phyloP scores from a whole-genome alignment of 2,888 invertebrate species.

The Chouioia cunea region DNA sequence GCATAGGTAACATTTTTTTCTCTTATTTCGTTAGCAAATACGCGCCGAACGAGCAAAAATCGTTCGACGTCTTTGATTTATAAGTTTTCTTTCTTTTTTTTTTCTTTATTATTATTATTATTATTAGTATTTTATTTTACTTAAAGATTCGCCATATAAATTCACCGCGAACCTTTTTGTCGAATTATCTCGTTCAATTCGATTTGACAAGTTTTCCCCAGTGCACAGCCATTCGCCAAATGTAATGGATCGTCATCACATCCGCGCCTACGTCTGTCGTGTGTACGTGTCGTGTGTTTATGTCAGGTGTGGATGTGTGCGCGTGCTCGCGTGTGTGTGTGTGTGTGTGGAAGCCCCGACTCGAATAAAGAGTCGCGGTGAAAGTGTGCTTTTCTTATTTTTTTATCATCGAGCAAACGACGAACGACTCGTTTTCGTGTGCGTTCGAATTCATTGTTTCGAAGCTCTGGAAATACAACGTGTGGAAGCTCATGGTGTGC shows the following conservation, averaged over 20 bases:
- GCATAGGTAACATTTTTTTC: conserved; percentile 35
- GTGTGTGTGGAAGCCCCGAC: neutral
- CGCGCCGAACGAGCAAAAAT: conserved; percentile 17
- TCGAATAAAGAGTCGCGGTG: too few species aligned
- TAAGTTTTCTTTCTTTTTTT: neutral
- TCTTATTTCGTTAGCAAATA: too few species aligned
- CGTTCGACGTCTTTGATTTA: conserved; percentile 16
- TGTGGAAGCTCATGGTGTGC: too few species aligned
- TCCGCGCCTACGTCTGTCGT: conserved; percentile 24
- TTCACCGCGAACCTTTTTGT: conserved; percentile 22
- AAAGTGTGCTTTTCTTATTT: conserved; percentile 3
- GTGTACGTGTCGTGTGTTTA: conserved; percentile 13
- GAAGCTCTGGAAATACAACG: too few species aligned
- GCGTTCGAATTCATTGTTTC: too few species aligned
- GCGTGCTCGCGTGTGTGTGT: conserved; percentile 12
- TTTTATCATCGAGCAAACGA: too few species aligned
- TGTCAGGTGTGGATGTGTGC: conserved; percentile 17
- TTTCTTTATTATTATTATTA: too few species aligned
- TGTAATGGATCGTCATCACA: conserved; percentile 26
- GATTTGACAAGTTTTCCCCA: conserved; percentile 47
- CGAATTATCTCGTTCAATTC: conserved; percentile 40
- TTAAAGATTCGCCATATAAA: neutral
- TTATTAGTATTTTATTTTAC: too few species aligned
- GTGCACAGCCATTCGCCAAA: conserved; percentile 46
- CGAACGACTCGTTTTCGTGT: too few species aligned